Conservation (phyloP, 2,113 vertebrate genomes). For the Bombycilla garrulus region DNA sequence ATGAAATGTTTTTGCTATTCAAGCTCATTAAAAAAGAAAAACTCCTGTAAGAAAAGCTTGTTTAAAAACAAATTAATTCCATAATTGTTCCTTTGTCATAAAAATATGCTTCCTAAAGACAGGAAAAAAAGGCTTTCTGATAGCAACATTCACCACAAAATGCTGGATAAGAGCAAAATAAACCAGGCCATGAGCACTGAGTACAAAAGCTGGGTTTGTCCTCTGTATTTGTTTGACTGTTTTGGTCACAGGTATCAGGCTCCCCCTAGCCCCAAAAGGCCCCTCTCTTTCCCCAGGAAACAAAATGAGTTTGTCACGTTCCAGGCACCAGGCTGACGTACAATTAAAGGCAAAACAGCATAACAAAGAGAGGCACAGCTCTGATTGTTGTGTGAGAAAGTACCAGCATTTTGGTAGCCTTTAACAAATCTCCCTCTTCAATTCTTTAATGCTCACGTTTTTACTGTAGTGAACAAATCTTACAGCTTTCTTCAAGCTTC, state of each 20-base stretch:
- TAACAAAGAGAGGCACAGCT: neutral
- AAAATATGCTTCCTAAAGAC: neutral
- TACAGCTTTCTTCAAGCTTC: neutral
- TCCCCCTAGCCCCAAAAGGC: neutral
- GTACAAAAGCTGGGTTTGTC: neutral
- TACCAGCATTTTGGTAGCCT: neutral
- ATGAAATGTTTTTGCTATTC: neutral
- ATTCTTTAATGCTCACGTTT: neutral
- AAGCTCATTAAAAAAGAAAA: neutral
- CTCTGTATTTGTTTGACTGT: neutral
- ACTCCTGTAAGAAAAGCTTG: neutral
- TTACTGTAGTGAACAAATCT: neutral
- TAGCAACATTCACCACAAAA: neutral
- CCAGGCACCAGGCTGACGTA: neutral
- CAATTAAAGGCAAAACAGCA: constrained; percentile 21
- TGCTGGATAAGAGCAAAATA: neutral
- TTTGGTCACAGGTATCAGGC: neutral
- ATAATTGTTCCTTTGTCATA: neutral
- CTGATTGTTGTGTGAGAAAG: neutral
- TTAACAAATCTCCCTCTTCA: neutral
- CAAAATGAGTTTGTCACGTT: neutral
- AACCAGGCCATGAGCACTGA: neutral
- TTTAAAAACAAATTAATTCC: neutral
- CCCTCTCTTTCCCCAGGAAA: neutral
- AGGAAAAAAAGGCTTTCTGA: neutral